Evolutionary conservation across 2,113 vertebrate species (phyloP).

Genomic region (Ibidorhyncha struthersii): DNA sequence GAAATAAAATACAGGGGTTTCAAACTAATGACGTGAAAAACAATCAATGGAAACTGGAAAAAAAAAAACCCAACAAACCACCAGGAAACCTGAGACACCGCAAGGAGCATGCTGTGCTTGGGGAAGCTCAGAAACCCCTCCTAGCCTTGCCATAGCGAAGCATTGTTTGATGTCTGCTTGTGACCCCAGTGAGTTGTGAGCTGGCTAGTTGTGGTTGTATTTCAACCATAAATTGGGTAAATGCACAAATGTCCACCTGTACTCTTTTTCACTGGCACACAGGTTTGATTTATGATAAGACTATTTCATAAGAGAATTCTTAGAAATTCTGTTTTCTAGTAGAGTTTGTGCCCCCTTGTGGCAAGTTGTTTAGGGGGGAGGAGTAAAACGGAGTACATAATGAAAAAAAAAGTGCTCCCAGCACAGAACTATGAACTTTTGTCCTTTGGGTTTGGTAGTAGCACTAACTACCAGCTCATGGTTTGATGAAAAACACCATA

Average conservation of each 20-base stretch:
- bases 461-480: neutral
- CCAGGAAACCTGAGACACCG: neutral
- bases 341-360: neutral
- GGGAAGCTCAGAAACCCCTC: neutral
- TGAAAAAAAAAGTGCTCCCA: neutral
- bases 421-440: neutral
- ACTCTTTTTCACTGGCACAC: neutral
- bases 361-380: neutral
- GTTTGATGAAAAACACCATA: neutral
- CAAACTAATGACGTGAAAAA: neutral
- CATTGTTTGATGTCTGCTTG: neutral
- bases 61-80: no score
- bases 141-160: neutral
- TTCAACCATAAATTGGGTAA: neutral
- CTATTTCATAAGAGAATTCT: neutral
- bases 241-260: neutral
- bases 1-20: neutral
- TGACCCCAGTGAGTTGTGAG: accelerated
- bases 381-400: neutral
- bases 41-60: neutral
- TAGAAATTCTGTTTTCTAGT: neutral
- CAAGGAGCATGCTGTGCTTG: neutral
- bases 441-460: neutral
- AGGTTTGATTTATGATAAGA: neutral
- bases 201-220: neutral